Base-by-base conservation (phyloP, 2,888 invertebrate species). In the Tetheella fluctuosa region DNA sequence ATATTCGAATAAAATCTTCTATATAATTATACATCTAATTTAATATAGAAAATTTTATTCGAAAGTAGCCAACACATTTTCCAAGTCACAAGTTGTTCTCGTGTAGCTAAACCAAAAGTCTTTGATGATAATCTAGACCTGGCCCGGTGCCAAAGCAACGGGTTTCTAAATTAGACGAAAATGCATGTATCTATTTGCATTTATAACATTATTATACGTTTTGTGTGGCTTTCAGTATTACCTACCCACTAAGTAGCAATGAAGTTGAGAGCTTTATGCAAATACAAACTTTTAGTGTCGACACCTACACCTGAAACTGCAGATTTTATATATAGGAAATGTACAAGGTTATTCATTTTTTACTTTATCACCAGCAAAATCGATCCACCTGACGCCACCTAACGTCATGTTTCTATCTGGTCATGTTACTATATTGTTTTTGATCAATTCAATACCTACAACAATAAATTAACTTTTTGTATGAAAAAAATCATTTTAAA, bases 161-260 rank as follows among this genome's bases (percentile, higher is more conserved):
- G 64, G 69, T 68, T 74, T 73, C 77, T 76, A 76, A 83, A 78
- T 81, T 79, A 74, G 73, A 80, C 68, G 74, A 80, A 85, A 84
- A 76, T 82, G 79, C 77, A 82, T 70, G 71, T 81, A 75, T 77
- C 74, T 79, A 71, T 79, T 75, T 71, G 71, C 70, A 77, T 76
- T 73, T 68, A 68, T 71, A 74, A 69, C 73, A 72, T 71, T 61
- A 63, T 70, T 61, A 63, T 70, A 63, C 61, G 63, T 63, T 61
- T 58, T 57, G 48, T 63, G 63, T 61, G 68, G 68, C 67, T 69
- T 70, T 65, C 63, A 67, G 61, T 63, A 58, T 52, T 61, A 60
- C n/a, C n/a, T n/a, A n/a, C 37, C 59, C 62, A 56, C 60, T 59
- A 60, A 62, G 61, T 56, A 55, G 57, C 58, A 52, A 59, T 59